These are phyloP conservation scores for Calcarius lapponicus DNA, from an alignment of 2,797 vertebrate genomes.

Conservation along the genomic window DNA sequence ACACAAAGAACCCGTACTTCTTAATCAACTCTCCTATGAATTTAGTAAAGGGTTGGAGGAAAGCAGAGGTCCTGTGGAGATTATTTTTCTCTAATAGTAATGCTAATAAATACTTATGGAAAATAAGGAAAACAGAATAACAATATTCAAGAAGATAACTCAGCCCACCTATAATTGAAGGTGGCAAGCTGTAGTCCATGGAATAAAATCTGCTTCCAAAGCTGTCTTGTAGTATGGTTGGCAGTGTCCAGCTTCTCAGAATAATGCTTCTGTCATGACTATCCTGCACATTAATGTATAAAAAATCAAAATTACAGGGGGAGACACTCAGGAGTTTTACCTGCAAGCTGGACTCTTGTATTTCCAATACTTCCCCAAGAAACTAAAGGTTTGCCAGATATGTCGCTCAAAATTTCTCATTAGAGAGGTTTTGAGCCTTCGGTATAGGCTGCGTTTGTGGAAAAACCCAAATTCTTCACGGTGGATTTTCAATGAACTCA, in stretches of 20 bases:
- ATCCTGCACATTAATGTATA: background rate
- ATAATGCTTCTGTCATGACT: background rate
- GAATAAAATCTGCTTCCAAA: background rate
- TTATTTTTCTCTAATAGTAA: background rate
- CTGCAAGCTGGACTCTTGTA: background rate
- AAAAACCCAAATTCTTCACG: background rate
- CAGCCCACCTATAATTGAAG: background rate
- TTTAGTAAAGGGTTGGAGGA: background rate
- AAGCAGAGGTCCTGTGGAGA: background rate
- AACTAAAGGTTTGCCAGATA: background rate
- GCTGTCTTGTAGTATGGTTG: background rate
- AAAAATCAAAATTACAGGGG: background rate
- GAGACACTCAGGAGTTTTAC: background rate
- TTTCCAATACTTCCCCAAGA: background rate
- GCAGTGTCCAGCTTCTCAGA: background rate
- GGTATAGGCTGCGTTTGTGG: background rate
- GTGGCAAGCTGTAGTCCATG: background rate
- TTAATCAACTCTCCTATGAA: background rate
- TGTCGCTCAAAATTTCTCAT: background rate
- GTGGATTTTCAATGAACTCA: fast-evolving
- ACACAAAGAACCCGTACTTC: background rate
- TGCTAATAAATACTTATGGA: background rate
- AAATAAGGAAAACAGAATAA: background rate
- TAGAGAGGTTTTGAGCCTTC: background rate
- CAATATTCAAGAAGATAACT: background rate